Evolutionary conservation across 2,113 vertebrate genomes (phyloP), one percentile per base, ranked within the genome.

Genomic region (Microcebus griseorufus): DNA sequence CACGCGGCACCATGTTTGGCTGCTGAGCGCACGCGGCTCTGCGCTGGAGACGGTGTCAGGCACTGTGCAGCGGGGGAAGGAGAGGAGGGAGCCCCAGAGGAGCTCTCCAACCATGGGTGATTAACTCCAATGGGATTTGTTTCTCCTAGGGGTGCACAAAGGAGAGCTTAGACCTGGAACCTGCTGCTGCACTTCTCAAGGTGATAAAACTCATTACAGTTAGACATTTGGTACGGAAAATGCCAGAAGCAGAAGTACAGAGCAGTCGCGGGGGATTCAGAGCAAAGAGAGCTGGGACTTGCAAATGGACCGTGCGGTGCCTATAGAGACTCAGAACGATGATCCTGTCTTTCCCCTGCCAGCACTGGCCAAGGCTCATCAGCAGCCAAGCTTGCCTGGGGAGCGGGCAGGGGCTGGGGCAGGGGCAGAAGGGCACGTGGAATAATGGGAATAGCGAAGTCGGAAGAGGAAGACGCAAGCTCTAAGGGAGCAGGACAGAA

Each of bases 181-280:
- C 53, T 55, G 48, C 60, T 75, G 11, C 27, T n/a, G 25, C 67
- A 20, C 84, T 96, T 86, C 81, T 96, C 62, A 39, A 90, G 42
- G 82, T 79, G 78, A 79, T 93, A 62, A 92, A 80, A 86, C 42
- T 95, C 69, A 87, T 87, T 93, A 86, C 37, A 42, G 23, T 55
- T 73, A 70, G 73, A 95, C 48, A 14, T 51, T 51, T 29, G 1
- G 69, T 62, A 34, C 4, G 0, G 51, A 84, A 37, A 81, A 69
- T 62, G 64, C 88, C 64, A 51, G 86, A 73, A 92, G 91, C 55
- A 69, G 62, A 83, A 85, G 55, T 27, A 39, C 0, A 4, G 37
- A 67, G 14, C 27, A n/a, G 70, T 67, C 29, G n/a, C 22, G 67
- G 90, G 5, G 72, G 90, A 73, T 60, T 82, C n/a, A 37, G 39